phyloP scores from a whole-genome alignment of 1,140 invertebrate species.

The Tenebrio molitor region DNA sequence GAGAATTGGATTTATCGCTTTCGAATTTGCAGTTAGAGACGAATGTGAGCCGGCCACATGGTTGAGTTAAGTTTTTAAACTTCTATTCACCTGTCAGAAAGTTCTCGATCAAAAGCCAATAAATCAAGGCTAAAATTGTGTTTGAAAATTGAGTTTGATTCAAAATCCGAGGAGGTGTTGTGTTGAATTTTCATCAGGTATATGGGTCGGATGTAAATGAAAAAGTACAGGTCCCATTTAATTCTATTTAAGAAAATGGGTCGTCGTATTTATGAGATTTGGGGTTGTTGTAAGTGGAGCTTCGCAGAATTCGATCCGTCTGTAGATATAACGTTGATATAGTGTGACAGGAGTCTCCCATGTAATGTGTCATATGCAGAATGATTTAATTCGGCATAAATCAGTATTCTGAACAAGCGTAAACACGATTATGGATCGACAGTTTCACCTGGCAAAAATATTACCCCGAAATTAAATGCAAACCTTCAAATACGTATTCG shows the following conservation, averaged over 20 bases:
- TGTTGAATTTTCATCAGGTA: conserved; percentile 28
- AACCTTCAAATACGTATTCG: neutral
- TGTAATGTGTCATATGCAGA: conserved; percentile 46
- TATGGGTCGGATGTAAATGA: conserved; percentile 14
- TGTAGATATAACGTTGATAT: conserved; percentile 34
- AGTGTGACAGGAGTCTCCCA: conserved; percentile 38
- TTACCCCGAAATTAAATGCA: conserved; percentile 20
- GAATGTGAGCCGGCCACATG: conserved; percentile 28
- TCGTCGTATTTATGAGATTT: neutral
- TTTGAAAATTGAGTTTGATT: conserved; percentile 43
- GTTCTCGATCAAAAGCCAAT: conserved; percentile 43
- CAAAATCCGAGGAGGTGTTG: conserved; percentile 40
- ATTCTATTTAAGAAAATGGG: conserved; percentile 16
- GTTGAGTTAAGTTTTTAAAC: conserved; percentile 41
- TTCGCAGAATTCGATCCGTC: conserved; percentile 18
- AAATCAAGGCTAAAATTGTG: conserved; percentile 41
- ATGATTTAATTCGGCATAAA: conserved; percentile 44
- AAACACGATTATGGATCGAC: conserved; percentile 46
- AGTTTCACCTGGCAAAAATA: conserved; percentile 38
- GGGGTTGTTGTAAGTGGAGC: neutral
- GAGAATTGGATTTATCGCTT: conserved; percentile 6
- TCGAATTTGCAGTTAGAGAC: conserved; percentile 10
- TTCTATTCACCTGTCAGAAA: conserved; percentile 44
- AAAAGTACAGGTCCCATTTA: conserved; percentile 2
- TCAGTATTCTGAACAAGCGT: conserved; percentile 44